Evolutionary conservation across 2,113 vertebrate species (phyloP), one percentile per base, ranked within the genome.

Genomic region (Sclerurus mexicanus): DNA sequence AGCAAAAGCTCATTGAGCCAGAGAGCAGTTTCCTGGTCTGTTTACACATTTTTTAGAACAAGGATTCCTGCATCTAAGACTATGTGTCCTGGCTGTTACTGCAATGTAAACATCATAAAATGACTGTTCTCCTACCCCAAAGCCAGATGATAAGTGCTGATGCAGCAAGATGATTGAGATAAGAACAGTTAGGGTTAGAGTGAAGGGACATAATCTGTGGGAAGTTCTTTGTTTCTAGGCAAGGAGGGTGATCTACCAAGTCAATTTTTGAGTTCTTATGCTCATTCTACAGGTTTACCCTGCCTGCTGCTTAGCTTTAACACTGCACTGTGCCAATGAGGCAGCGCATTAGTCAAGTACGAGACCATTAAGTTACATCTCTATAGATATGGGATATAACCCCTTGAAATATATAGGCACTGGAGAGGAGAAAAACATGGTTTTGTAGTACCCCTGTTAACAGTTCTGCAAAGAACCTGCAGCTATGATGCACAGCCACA

Each of bases 381-480:
- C 64, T 74, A 4, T 14, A 78, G 90, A 62, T 67, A 67, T 5
- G 52, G 55, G 44, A 71, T 71, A 86, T 84, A 89, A 95, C 55
- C 68, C 68, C 47, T 58, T 78, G 88, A 91, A 93, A 96, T 93
- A 88, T 37, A 72, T 14, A 67, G 16, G 9, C 56, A 23, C 87
- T 94, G 88, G 79, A 90, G 72, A 92, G 60, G 83, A 88, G 68
- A 83, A 84, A 87, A 85, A n/a, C 55, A 5, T n/a, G 47, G 63
- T 37, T 92, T 75, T 86, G 76, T 63, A 78, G 66, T 37, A 40
- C 37, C 52, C 64, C 86, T 87, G 85, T 47, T 93, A 91, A 74
- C 64, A 39, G 90, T 59, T 69, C 85, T 85, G 60, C 68, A 81
- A 90, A 77, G 93, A 92, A 92, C 87, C 72, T 81, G 76, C 72